Evolutionary conservation across 2,888 invertebrate species (phyloP), one percentile per base, ranked within the genome.

Genomic region (Apoda limacodes): DNA sequence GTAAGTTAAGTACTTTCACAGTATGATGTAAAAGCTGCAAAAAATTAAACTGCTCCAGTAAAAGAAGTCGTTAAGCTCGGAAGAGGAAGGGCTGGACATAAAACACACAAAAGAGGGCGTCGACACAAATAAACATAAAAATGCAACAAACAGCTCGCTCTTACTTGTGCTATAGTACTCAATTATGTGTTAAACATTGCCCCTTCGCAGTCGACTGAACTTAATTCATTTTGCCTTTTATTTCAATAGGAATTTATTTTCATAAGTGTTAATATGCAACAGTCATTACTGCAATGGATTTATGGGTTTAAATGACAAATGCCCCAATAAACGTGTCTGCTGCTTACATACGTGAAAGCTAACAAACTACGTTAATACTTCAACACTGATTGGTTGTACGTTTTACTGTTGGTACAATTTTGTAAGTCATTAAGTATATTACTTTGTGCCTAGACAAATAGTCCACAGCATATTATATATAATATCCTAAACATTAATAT

Each of bases 181-280:
- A 64, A 67, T 69, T 67, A 63, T 59, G 48, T 39, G 47, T 46
- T 60, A 55, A 63, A 62, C 57, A 52, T 55, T 48, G 48, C 54
- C 52, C 46, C 42, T 50, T 46, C 54, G 50, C 51, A 51, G 53
- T 46, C 52, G 55, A 57, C 53, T 57, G 54, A 45, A 42, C 54
- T 64, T 66, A 58, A 66, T 67, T 60, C 55, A 54, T 54, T 64
- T 59, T 60, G 63, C 57, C 54, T 58, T 55, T 59, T 64, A 67
- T 53, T 64, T 65, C 60, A 60, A 61, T 50, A 52, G 44, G 51
- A 65, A 67, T 70, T 68, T 67, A 69, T 72, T 69, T 71, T 69
- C 67, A 72, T 74, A 68, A 65, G 63, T 66, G 67, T 65, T 66
- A 62, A 69, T 72, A 75, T 72, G 70, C 60, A 74, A 64, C 63